Conservation (phyloP, 2,113 vertebrate species). For the Scomber colias region DNA sequence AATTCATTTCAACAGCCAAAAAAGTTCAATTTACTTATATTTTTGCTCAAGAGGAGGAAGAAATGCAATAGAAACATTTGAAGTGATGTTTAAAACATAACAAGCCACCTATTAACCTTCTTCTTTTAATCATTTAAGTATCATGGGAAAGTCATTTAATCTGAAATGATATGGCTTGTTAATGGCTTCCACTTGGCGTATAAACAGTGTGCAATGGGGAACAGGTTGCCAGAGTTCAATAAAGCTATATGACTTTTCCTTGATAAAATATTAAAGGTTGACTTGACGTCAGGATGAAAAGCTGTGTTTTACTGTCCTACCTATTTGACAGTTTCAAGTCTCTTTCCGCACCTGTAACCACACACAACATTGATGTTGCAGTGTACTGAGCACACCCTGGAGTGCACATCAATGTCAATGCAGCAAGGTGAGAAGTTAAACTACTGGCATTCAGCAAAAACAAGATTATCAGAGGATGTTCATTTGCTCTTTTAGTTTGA, state of each 20-base stretch:
- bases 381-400: too few relatives aligned
- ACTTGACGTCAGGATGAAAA: too few relatives aligned
- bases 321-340: too few relatives aligned
- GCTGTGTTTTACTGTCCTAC: too few relatives aligned
- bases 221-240: neutral
- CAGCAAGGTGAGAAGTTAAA: too few relatives aligned
- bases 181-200: neutral
- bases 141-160: neutral
- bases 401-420: too few relatives aligned
- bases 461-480: too few relatives aligned
- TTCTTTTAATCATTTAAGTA: neutral
- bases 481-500: too few relatives aligned
- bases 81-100: neutral
- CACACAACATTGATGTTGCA: too few relatives aligned
- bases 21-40: neutral
- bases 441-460: too few relatives aligned
- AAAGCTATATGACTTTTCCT: neutral
- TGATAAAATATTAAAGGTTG: too few relatives aligned
- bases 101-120: neutral
- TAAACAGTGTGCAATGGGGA: neutral
- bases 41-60: neutral
- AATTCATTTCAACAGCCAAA: constrained; percentile 29
- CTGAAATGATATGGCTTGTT: neutral
- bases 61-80: neutral
- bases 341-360: too few relatives aligned